Evolutionary conservation across 2,888 invertebrate genomes (phyloP).

Genomic region (Metalampra italica): DNA sequence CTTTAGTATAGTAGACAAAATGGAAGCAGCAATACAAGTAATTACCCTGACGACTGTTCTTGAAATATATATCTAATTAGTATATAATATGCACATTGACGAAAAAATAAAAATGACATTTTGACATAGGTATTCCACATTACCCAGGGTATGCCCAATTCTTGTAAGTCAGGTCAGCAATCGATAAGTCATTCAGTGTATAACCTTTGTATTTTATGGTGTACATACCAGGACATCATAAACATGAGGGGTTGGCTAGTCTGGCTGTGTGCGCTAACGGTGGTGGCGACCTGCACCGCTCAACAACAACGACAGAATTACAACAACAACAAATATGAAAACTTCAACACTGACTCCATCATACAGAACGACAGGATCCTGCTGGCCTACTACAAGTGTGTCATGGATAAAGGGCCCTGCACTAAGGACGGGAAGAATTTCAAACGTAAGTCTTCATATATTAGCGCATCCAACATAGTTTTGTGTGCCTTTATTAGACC

Average conservation of each 20-base stretch:
- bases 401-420: conserved; percentile 72
- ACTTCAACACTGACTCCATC: conserved; percentile 67
- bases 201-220: too few relatives aligned
- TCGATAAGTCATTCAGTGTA: too few relatives aligned
- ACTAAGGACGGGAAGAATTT: conserved; percentile 71
- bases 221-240: conserved; percentile 28
- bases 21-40: too few relatives aligned
- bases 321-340: conserved; percentile 58
- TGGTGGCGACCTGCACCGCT: conserved; percentile 45
- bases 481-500: too few relatives aligned
- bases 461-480: neutral
- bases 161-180: too few relatives aligned
- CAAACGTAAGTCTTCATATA: conserved; percentile 57
- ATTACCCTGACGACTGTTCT: too few relatives aligned
- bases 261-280: conserved; percentile 48
- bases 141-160: too few relatives aligned
- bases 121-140: too few relatives aligned
- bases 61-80: too few relatives aligned
- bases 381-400: conserved; percentile 69
- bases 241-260: conserved; percentile 51
- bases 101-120: too few relatives aligned
- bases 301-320: conserved; percentile 34
- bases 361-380: conserved; percentile 68
- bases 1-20: too few relatives aligned
- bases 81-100: too few relatives aligned